Percentiles rank a stretch among this genome's conserved stretches.
These are phyloP conservation scores for Solenopsis invicta DNA, from an alignment of 1,140 invertebrate species.

Conservation along the genomic window DNA sequence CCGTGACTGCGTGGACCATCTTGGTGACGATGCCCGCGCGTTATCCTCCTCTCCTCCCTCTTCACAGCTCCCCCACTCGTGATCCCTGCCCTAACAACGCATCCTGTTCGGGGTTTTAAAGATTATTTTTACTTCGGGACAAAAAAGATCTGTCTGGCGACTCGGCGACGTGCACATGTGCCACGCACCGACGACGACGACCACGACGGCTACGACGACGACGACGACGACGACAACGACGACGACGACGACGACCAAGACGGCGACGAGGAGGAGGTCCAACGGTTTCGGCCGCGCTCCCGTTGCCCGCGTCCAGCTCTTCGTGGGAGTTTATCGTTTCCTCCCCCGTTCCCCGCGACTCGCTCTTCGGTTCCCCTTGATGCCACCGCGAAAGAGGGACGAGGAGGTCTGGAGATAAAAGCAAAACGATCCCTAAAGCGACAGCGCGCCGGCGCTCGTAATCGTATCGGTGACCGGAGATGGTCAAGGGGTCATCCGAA, in stretches of 20 bases:
- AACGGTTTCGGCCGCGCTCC: constrained; percentile 72
- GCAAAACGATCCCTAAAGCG: constrained; percentile 68
- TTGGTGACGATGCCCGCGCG: constrained; percentile 83
- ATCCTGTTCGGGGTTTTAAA: constrained; percentile 87
- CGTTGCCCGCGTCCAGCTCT: constrained; percentile 78
- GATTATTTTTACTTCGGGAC: constrained; percentile 87
- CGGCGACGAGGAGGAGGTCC: constrained; percentile 46
- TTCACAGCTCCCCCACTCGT: constrained; percentile 50
- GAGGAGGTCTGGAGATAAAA: constrained; percentile 66
- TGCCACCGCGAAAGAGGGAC: constrained; percentile 32
- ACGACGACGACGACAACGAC: constrained; percentile 55
- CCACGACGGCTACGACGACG: not conserved
- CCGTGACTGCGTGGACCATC: constrained; percentile 78
- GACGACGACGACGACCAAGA: constrained; percentile 47
- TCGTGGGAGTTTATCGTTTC: constrained; percentile 77
- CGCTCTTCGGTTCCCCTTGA: constrained; percentile 18
- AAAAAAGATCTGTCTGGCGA: constrained; percentile 87
- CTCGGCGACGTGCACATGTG: constrained; percentile 83
- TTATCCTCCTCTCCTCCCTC: constrained; percentile 59
- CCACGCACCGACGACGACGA: constrained; percentile 70
- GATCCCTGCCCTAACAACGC: constrained; percentile 77
- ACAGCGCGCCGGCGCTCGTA: constrained; percentile 59
- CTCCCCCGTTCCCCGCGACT: not conserved
- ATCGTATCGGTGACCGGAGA: constrained; percentile 70
- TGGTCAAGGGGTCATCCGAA: constrained; percentile 72